Base-by-base conservation (phyloP, 2,888 invertebrate genomes). In the Plebejus argus region DNA sequence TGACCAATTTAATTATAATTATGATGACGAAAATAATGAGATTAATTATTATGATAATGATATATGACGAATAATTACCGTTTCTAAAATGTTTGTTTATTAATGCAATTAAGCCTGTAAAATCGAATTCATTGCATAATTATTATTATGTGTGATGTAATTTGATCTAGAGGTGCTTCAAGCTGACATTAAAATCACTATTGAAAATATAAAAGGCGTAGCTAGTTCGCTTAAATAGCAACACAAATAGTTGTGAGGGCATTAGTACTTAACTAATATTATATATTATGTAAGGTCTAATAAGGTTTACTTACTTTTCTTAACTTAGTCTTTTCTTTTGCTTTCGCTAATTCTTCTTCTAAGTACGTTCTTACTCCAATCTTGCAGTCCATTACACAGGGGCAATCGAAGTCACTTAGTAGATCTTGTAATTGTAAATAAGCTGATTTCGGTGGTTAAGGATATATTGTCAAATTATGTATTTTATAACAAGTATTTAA, bases 321-420 rank as follows among this genome's bases (percentile, higher is more conserved):
- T 81, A 98, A 91, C 88, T 98, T 98, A 28, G 98, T 98, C 90
- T 98, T 98, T 88, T 98, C 98, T 88, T 98, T 98, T 12, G 99
- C 99, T 90, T 99, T 99, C 28, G 98, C 97, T 10, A 99, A 94
- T 90, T 99, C 99, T 85, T 99, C 98, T 89, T 99, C 99, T 80
- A 99, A 93, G 89, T 99, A 99, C 0, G 99, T 99, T 84, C 99
- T 95, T 49, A 98, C 98, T 53, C 99, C 99, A 83, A 99, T 97
- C 93, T 99, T 99, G 90, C 99, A 98, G 93, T 99, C 99, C 99
- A 99, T 99, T 3, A 99, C 98, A 87, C 98, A 99, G 0, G 99
- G 99, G 79, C 97, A 96, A 83, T 97, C 96, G 89, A 98, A 99
- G 87, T 98, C 98, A 80, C 98, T 97, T 78, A 99, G 93, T 76